Evolutionary conservation across 2,888 invertebrate genomes (phyloP).

Genomic region (Branchellion lobata): DNA sequence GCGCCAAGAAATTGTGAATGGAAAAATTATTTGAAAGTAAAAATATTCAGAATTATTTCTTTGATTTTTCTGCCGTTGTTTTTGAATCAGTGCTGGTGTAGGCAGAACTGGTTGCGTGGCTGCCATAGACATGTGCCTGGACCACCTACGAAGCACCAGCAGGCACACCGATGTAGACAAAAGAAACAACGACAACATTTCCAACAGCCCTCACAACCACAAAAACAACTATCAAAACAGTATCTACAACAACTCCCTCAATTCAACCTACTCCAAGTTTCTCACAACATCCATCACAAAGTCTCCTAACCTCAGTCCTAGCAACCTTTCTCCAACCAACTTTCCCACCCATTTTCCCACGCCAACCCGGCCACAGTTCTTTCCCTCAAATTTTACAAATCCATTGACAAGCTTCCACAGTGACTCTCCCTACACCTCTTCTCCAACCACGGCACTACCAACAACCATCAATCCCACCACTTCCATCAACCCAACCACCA

Average conservation of each 20-base stretch:
- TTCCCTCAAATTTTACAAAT: too few species aligned
- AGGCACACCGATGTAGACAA: neutral
- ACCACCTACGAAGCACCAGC: constrained; percentile 91
- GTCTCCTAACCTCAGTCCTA: neutral
- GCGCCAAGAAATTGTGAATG: too few species aligned
- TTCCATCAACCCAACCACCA: constrained; percentile 50
- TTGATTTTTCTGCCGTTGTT: too few species aligned
- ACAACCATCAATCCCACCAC: too few species aligned
- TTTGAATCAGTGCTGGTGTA: constrained; percentile 79
- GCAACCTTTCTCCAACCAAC: neutral
- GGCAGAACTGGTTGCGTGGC: constrained; percentile 61
- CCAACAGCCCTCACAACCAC: neutral
- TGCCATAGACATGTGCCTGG: constrained; percentile 97
- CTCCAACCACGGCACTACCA: neutral
- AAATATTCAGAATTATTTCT: neutral
- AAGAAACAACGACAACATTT: neutral
- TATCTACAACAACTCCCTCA: neutral
- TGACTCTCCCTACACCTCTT: neutral
- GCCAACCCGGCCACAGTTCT: neutral
- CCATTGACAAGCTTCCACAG: neutral
- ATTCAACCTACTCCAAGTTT: neutral
- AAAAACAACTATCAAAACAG: neutral
- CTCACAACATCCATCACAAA: too few species aligned
- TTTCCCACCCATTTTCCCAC: neutral
- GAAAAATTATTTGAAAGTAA: too few species aligned